phyloP scores from a whole-genome alignment of 2,797 vertebrate species.

The Enteromius treurensis region DNA sequence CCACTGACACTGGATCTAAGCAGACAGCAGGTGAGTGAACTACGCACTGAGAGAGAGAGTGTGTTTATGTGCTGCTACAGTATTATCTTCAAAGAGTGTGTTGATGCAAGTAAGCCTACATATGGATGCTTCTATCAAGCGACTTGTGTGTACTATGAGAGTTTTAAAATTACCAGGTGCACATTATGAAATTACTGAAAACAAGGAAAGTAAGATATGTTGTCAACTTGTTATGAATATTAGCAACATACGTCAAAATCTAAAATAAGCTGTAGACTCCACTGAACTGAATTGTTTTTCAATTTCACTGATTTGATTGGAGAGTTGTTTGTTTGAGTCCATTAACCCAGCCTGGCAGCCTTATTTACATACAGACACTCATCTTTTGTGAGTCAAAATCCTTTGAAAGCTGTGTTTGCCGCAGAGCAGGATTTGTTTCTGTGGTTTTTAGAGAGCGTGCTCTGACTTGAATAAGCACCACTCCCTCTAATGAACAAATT shows the following conservation, averaged over 20 bases:
- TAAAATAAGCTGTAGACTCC: background rate
- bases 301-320: background rate
- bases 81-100: conserved; percentile 20
- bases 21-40: conserved; percentile 55
- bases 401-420: conserved; percentile 21
- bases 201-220: background rate
- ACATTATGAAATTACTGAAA: background rate
- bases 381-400: conserved; percentile 32
- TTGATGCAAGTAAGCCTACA: background rate
- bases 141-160: background rate
- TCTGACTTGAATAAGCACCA: conserved; percentile 25
- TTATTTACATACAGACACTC: conserved; percentile 31
- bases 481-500: background rate
- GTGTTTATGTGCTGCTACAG: conserved; percentile 33
- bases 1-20: conserved; percentile 51
- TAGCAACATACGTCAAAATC: background rate
- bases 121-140: background rate
- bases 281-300: background rate
- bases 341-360: background rate
- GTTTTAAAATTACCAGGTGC: background rate
- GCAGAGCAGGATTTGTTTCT: conserved; percentile 29
- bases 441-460: background rate
- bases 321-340: background rate
- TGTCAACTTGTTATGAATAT: background rate
- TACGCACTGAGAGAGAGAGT: background rate